These are phyloP conservation scores for Zaprionus lineosus DNA, from an alignment of 2,888 invertebrate species.

Conservation along the genomic window DNA sequence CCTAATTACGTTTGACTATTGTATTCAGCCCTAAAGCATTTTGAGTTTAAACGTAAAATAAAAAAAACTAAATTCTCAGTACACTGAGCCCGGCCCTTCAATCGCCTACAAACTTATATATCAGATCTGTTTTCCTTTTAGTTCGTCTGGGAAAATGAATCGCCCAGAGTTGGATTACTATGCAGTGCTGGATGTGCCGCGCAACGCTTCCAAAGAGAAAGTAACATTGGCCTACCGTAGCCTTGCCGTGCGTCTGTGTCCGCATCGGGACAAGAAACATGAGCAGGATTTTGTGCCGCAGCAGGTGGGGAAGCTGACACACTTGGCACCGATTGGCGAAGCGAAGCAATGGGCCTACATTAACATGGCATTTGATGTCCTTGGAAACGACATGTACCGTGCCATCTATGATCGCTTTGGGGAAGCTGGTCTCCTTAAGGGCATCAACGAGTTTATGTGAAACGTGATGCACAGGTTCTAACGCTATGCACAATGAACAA, in stretches of 20 bases:
- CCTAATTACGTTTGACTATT: slow-evolving; percentile 33
- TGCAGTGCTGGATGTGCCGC: slow-evolving; percentile 87
- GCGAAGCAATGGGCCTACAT: slow-evolving; percentile 82
- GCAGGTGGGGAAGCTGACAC: slow-evolving; percentile 67
- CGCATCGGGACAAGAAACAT: slow-evolving; percentile 80
- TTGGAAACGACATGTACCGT: slow-evolving; percentile 84
- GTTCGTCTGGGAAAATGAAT: slow-evolving; percentile 60
- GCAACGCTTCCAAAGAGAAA: slow-evolving; percentile 86
- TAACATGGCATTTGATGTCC: slow-evolving; percentile 91
- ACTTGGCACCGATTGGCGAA: slow-evolving; percentile 66
- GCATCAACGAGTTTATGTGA: slow-evolving; percentile 80
- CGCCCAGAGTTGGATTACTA: slow-evolving; percentile 87
- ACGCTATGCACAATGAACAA: slow-evolving; percentile 81
- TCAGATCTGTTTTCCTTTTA: no score
- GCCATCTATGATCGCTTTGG: slow-evolving; percentile 95
- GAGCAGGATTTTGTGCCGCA: slow-evolving; percentile 85
- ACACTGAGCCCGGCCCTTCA: slow-evolving; percentile 29
- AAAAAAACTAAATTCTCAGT: slow-evolving; percentile 66
- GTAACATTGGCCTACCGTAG: slow-evolving; percentile 88
- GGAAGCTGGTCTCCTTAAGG: slow-evolving; percentile 92
- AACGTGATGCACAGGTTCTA: slow-evolving; percentile 81
- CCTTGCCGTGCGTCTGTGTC: slow-evolving; percentile 84
- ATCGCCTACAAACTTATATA: no score
- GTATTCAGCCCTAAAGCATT: slow-evolving; percentile 31
- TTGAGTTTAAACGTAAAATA: slow-evolving; percentile 49